Base-by-base conservation (phyloP, 2,113 vertebrate genomes). In the Corythaeola cristata region DNA sequence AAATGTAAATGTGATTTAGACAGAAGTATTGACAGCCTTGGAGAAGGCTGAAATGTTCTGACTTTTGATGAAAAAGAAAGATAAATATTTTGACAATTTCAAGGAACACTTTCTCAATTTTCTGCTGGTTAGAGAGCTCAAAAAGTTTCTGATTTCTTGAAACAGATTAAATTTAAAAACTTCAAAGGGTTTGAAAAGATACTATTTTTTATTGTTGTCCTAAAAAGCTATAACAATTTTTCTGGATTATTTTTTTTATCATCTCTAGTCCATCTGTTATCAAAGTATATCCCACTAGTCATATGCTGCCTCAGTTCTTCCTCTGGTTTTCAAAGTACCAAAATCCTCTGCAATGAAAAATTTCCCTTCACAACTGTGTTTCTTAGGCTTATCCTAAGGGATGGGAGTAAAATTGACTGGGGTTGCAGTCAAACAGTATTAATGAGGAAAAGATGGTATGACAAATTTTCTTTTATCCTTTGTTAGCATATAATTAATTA, bases 61-160 rank as follows among this genome's bases (percentile, higher is more conserved):
- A 89, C 76, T 95, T 96, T 95, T 90, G 32, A 79, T 92, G 53
- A 79, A 94, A 72, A 91, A 93, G 85, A 88, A 90, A 68, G 83
- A 62, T 49, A 95, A 95, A 95, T 89, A 92, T 97, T 97, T 95
- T 95, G 92, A 97, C 92, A 94, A 64, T 84, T 96, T 93, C 83
- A 93, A 90, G 82, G 78, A 96, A 76, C 24, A 67, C 28, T 88
- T 85, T 93, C 50, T 53, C 75, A 90, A 62, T 91, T 93, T 96
- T 90, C 28, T 80, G 15, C 69, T 88, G 45, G 81, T 69, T 91
- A 79, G 53, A 93, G 58, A 89, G 74, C 81, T 93, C 55, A 47
- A 18, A 94, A 97, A 95, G 88, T 97, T 96, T 91, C 60, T 93
- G 85, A 94, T 93, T 94, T 91, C 74, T 88, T 95, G 90, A 94